Conservation (phyloP, 1,140 invertebrate species). For the Drosophila melanica region DNA sequence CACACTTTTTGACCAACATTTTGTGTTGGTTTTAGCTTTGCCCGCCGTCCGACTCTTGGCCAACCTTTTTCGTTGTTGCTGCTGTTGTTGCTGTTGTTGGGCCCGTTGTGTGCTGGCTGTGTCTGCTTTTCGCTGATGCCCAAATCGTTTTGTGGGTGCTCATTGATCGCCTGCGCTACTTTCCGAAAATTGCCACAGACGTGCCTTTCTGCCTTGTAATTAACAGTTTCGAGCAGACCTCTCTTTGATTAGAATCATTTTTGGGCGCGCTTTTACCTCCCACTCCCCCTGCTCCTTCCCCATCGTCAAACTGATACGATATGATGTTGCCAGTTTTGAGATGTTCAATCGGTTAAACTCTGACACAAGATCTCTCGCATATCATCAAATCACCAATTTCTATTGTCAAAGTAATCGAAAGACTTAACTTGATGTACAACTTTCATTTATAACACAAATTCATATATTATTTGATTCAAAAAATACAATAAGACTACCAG, state of each 20-base stretch:
- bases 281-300: neutral
- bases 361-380: constrained; percentile 22
- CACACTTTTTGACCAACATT: constrained; percentile 83
- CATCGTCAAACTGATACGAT: constrained; percentile 7
- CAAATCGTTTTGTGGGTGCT: constrained; percentile 67
- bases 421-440: too few species aligned
- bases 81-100: constrained; percentile 5
- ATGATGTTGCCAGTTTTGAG: constrained; percentile 36
- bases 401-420: too few species aligned
- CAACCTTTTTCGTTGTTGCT: constrained; percentile 5
- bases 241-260: constrained; percentile 74
- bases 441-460: too few species aligned
- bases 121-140: constrained; percentile 16
- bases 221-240: constrained; percentile 70
- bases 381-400: neutral
- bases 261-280: constrained; percentile 66
- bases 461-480: too few species aligned
- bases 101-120: too few species aligned
- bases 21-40: constrained; percentile 63
- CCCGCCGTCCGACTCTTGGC: neutral
- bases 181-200: constrained; percentile 75
- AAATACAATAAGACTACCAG: too few species aligned
- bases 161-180: constrained; percentile 75
- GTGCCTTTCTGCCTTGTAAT: constrained; percentile 71
- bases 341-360: constrained; percentile 21